phyloP scores from a whole-genome alignment of 2,113 vertebrate genomes.

The Phainopepla nitens region DNA sequence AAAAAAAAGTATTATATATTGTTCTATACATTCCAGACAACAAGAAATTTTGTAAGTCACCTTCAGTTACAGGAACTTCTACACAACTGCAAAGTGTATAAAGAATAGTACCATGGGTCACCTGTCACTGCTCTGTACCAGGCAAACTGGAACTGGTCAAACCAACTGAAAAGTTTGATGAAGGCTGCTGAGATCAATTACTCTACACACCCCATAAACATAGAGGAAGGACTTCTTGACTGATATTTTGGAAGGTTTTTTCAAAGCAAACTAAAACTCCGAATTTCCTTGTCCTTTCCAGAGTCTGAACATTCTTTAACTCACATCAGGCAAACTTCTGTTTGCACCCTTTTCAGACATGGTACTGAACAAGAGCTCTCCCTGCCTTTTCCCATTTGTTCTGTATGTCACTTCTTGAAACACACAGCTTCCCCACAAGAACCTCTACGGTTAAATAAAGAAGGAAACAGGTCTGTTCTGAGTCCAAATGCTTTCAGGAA shows the following conservation, averaged over 20 bases:
- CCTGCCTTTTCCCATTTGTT: not conserved
- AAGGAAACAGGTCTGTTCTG: not conserved
- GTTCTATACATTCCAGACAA: not conserved
- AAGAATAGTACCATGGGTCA: not conserved
- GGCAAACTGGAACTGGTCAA: not conserved
- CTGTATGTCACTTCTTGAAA: not conserved
- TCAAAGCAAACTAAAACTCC: not conserved
- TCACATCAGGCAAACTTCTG: not conserved
- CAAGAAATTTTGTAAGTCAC: not conserved
- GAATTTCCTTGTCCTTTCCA: not conserved
- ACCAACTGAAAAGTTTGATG: not conserved
- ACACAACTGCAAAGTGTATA: not conserved
- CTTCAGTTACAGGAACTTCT: not conserved
- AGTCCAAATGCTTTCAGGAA: not conserved
- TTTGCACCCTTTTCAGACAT: not conserved
- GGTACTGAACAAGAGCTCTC: not conserved
- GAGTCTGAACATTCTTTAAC: not conserved
- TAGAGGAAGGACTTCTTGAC: not conserved
- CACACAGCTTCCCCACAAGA: not conserved
- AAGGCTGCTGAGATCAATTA: not conserved
- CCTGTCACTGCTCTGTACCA: not conserved
- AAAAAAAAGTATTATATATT: not conserved
- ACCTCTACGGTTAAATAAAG: not conserved
- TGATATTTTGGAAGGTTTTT: not conserved
- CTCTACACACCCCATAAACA: not conserved